Evolutionary conservation across 2,888 invertebrate genomes (phyloP), one percentile per base, ranked within the genome.

Genomic region (Apamea anceps): DNA sequence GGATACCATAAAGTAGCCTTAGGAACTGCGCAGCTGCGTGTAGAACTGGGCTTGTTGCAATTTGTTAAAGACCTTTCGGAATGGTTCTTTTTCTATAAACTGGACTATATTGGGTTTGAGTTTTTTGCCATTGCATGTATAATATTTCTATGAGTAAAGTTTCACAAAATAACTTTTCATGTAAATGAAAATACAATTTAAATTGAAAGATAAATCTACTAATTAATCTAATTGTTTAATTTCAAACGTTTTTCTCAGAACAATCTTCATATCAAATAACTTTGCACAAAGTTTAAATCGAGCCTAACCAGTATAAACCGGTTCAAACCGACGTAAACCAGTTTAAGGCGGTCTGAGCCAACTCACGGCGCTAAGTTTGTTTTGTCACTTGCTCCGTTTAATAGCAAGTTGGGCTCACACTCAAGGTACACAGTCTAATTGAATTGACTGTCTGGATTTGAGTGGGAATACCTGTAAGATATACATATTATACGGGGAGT

Each of bases 341-440:
- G 89, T 90, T 88, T 89, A 89, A 88, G 82, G 80, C 81, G 72
- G 85, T 79, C 48, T 80, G 78, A 88, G 84, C 85, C 74, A 82
- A 79, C 82, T 85, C 81, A 74, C 71, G 60, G 73, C 70, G 74
- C 72, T 68, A 88, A 91, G 83, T 90, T 91, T 88, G 91, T 90
- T 89, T 88, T 91, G 90, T 87, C 90, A 89, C 86, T 87, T 89
- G 85, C 90, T 73, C 82, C 75, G 75, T 84, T 81, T 89, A 85
- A 87, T 81, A 84, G 81, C 77, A 89, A 91, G 85, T 89, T 86
- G 32, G 85, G 82, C 78, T 86, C 84, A 80, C 82, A 82, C 86
- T 89, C 78, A 67, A 74, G 77, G 82, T 78, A 80, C 82, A 65
- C 74, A 81, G 79, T 84, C 78, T 90, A 89, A 89, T 91, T 87